phyloP scores from a whole-genome alignment of 2,888 invertebrate species.

The Leptura quadrifasciata region DNA sequence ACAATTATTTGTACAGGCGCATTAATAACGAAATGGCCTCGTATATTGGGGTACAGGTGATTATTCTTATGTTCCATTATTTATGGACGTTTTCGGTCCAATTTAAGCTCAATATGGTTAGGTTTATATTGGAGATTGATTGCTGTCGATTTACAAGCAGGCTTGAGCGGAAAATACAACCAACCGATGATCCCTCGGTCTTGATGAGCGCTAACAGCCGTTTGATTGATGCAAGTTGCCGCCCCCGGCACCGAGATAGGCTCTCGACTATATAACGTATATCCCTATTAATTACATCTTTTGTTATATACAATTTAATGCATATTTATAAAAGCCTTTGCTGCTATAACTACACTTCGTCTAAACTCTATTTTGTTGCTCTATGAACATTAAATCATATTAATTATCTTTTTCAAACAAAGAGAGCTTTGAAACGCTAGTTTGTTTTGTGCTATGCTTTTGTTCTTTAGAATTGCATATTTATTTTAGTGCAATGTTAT shows the following conservation, averaged over 20 bases:
- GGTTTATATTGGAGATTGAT: conserved; percentile 64
- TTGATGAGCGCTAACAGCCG: conserved; percentile 71
- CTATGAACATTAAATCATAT: conserved; percentile 42
- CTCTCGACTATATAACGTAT: conserved; percentile 59
- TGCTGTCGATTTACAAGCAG: conserved; percentile 65
- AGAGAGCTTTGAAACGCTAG: conserved; percentile 23
- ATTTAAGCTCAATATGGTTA: conserved; percentile 53
- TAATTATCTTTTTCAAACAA: conserved; percentile 41
- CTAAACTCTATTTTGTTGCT: conserved; percentile 32
- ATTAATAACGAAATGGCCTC: neutral
- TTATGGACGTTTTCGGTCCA: conserved; percentile 52
- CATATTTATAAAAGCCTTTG: conserved; percentile 33
- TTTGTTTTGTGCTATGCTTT: conserved; percentile 30
- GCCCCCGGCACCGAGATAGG: conserved; percentile 60
- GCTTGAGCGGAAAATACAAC: conserved; percentile 52
- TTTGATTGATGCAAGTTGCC: conserved; percentile 71
- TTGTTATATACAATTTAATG: conserved; percentile 43
- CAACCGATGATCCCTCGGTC: conserved; percentile 58
- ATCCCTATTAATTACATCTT: conserved; percentile 65
- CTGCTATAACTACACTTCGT: conserved; percentile 22
- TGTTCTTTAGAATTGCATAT: conserved; percentile 21
- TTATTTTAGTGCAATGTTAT: conserved; percentile 27
- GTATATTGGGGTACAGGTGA: conserved; percentile 42
- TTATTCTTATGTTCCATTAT: conserved; percentile 52
- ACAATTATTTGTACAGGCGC: neutral